Percentiles rank a stretch among this genome's conserved stretches.
Evolutionary conservation across 2,888 invertebrate genomes (phyloP).

Genomic region (Brenthis ino): DNA sequence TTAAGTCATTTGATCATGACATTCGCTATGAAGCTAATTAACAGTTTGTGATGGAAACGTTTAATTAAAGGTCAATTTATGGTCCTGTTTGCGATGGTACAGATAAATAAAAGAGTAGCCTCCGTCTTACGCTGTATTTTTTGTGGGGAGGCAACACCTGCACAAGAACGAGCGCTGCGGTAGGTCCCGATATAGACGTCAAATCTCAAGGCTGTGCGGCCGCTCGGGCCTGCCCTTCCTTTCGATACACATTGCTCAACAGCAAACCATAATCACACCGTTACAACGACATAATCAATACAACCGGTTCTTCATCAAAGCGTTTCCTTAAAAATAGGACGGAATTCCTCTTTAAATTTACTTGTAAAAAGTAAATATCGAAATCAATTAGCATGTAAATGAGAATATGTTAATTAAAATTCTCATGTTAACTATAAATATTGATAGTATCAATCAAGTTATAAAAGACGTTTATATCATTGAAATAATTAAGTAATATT

Average conservation of each 20-base stretch:
- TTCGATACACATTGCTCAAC: constrained; percentile 70
- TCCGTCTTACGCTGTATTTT: constrained; percentile 77
- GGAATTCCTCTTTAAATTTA: constrained; percentile 9
- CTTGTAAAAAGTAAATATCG: too few species aligned
- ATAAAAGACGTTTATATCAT: too few species aligned
- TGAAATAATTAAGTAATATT: too few species aligned
- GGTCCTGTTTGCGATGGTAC: constrained; percentile 48
- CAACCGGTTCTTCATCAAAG: constrained; percentile 38
- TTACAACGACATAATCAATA: constrained; percentile 44
- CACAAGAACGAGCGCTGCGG: constrained; percentile 74
- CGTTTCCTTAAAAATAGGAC: constrained; percentile 34
- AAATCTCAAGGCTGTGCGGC: constrained; percentile 77
- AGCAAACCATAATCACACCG: constrained; percentile 59
- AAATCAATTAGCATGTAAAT: too few species aligned
- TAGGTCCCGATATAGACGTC: constrained; percentile 82
- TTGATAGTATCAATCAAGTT: too few species aligned
- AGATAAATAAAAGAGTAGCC: constrained; percentile 67
- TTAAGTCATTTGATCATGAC: constrained; percentile 24
- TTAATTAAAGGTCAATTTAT: constrained; percentile 63
- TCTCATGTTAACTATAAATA: background rate
- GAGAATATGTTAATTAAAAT: too few species aligned
- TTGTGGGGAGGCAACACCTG: constrained; percentile 73
- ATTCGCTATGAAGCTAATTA: constrained; percentile 36
- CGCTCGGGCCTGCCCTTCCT: constrained; percentile 50
- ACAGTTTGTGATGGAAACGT: constrained; percentile 40